Evolutionary conservation across 2,797 vertebrate genomes (phyloP), one percentile per base, ranked within the genome.

Genomic region (Bufotes viridis): DNA sequence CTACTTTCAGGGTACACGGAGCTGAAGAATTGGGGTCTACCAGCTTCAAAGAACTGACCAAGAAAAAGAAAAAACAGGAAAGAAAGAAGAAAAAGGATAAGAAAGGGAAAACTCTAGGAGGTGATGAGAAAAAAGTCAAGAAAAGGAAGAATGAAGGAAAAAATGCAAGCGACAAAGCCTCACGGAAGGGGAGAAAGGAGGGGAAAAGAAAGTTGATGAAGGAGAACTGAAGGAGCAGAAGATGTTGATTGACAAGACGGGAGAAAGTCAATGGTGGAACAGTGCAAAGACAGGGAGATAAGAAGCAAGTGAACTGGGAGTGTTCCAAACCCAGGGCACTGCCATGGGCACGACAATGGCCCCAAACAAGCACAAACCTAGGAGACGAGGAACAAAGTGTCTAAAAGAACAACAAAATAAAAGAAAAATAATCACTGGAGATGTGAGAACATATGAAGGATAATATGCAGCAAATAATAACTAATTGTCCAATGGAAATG

Each of bases 21-120:
- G 55, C 70, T 18, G 88, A 89, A 20, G 88, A 89, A 60, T 14
- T 89, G 26, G 88, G 88, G 60, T 89, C 88, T 42, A 83, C 85
- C 7, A 78, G 63, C 29, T 89, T 75, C 72, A 87, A 89, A 78
- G 58, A 76, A 51, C 76, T 22, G 13, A 88, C 53, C 12, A 80
- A 84, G 65, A 88, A 86, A n/a, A 88, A 58, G 65, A 84, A 79
- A 26, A 82, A 85, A n/a, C 79, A 49, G 2, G 58, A 42, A 60
- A 82, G 82, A 42, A 82, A 82, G 49, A 22, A 61, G 26, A 81
- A 78, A 70, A 81, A 88, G 55, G 79, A 82, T 29, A 15, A 65
- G 53, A 83, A 89, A 34, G 78, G 55, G 57, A 82, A 78, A 72
- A 72, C 60, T 60, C 51, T 14, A 55, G 79, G 42, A 7, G 83